Evolutionary conservation across 2,888 invertebrate species (phyloP), one percentile per base, ranked within the genome.

Genomic region (Plutella xylostella): DNA sequence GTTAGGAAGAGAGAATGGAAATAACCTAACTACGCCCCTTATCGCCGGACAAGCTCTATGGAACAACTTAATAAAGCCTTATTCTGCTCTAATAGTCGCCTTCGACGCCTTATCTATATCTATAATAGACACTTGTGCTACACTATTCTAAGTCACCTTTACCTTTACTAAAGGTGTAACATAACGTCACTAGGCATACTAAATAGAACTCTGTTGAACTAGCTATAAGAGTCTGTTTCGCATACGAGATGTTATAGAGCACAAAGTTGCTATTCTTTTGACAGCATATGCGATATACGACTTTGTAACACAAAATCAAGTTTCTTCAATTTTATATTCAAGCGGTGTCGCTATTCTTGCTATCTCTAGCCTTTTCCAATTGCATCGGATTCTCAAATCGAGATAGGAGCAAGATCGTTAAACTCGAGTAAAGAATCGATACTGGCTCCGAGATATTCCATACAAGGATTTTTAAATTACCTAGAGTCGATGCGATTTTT

Each of bases 41-140:
- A 55, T 55, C 49, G 49, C 15, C 46, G 38, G 42, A 55, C 52
- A 52, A 51, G 46, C 52, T 49, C 47, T 49, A 43, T 46, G 48
- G 51, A 64, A 74, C 72, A 72, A 69, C 72, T 73, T 69, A 72
- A 75, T 76, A 74, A 60, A 61, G 58, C 65, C 63, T 61, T 65
- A 63, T 67, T 58, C 61, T 21, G 57, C 59, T 64, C 63, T 68
- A 69, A 70, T 67, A 65, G 62, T 62, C 61, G 67, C 69, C 63
- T 66, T 57, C 55, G 55, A 50, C 56, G 53, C 57, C 61, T 71
- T 71, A 72, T 71, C 73, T 71, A 54, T 68, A 68, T 71, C 70
- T 70, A 70, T 72, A 71, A 71, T 68, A 56, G 65, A 59, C 60
- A 64, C 72, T 71, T 67, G 68, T 68, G 62, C 61, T 66, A 63